A percentile compares a stretch with the other conserved stretches of the same genome.
These are phyloP conservation scores for Choristoneura fumiferana DNA, from an alignment of 1,140 invertebrate species.

Conservation along the genomic window DNA sequence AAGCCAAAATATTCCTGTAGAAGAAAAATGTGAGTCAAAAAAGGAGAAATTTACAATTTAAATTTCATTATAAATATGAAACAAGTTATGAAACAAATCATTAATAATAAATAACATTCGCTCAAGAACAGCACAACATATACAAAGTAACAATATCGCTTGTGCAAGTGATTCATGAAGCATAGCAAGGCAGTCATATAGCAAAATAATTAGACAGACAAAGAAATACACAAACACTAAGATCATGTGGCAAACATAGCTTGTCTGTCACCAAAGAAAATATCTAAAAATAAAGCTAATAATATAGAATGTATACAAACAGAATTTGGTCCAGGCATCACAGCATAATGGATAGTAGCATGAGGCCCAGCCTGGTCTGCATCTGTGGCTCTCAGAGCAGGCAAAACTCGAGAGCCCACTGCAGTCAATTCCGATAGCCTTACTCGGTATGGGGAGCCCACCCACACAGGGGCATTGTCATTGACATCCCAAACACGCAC, in stretches of 20 bases:
- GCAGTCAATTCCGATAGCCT: constrained; percentile 93
- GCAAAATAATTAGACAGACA: too few species aligned
- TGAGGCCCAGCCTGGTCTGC: constrained; percentile 93
- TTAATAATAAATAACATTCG: too few species aligned
- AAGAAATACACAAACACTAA: too few species aligned
- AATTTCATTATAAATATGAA: too few species aligned
- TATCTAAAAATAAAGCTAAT: background rate
- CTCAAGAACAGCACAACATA: too few species aligned
- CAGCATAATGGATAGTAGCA: constrained; percentile 92
- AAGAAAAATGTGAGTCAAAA: background rate
- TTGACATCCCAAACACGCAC: constrained; percentile 95
- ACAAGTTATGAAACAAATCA: too few species aligned
- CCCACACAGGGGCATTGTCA: constrained; percentile 92
- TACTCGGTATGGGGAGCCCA: constrained; percentile 88
- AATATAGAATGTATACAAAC: constrained; percentile 71
- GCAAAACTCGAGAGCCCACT: constrained; percentile 87
- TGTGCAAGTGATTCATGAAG: too few species aligned
- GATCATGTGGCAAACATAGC: too few species aligned
- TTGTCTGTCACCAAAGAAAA: background rate
- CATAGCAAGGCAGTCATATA: too few species aligned
- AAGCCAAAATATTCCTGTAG: constrained; percentile 88
- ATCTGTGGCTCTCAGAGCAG: constrained; percentile 88
- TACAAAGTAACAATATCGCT: too few species aligned
- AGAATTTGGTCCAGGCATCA: constrained; percentile 87
- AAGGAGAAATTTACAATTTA: too few species aligned